phyloP scores from a whole-genome alignment of 2,797 vertebrate genomes.

The Melanotaenia nigrans region DNA sequence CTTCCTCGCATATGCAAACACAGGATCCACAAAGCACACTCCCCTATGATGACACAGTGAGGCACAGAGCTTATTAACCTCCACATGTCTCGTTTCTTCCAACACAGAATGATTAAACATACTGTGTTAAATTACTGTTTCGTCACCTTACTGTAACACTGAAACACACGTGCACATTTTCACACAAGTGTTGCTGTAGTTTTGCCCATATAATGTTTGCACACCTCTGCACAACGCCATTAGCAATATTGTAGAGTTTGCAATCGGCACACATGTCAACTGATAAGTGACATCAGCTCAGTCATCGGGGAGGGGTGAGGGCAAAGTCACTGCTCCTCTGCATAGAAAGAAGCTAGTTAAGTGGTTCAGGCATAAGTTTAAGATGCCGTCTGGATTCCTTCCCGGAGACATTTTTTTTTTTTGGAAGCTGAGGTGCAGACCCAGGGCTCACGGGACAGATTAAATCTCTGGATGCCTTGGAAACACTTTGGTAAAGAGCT shows the following conservation, averaged over 20 bases:
- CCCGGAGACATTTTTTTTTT: background rate
- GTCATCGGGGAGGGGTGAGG: background rate
- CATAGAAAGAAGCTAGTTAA: background rate
- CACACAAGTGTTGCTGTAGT: background rate
- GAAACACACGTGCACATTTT: background rate
- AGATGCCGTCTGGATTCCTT: background rate
- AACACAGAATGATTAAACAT: conserved; percentile 32
- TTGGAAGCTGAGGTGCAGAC: background rate
- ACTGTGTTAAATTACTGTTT: conserved; percentile 18
- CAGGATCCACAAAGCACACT: background rate
- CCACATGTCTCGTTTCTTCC: conserved; percentile 39
- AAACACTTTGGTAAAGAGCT: background rate
- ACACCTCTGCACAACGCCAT: background rate
- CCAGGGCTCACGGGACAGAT: background rate
- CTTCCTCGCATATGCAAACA: background rate
- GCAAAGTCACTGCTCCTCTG: background rate
- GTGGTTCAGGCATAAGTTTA: background rate
- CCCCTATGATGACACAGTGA: conserved; percentile 27
- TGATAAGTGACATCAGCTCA: background rate
- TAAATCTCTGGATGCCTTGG: background rate
- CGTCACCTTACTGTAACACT: conserved; percentile 15
- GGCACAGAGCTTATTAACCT: conserved; percentile 49
- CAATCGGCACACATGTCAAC: background rate
- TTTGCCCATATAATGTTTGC: background rate
- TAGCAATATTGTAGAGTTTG: background rate